Conservation (phyloP, 2,888 invertebrate genomes). For the Chaitophorus viminalis region DNA sequence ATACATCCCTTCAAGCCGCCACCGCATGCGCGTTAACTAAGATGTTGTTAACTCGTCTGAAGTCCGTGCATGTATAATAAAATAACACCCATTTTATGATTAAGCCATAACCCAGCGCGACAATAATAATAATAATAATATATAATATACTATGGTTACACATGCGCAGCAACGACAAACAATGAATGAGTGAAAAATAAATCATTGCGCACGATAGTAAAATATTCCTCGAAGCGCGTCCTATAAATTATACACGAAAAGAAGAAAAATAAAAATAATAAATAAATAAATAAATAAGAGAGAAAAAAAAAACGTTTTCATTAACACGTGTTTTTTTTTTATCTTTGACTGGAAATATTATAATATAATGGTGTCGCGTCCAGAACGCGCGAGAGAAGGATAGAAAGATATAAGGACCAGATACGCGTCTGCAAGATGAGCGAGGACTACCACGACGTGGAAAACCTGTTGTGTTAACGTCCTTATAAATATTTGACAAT, state of each 20-base stretch:
- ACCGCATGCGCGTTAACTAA: background rate
- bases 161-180: conserved; percentile 33
- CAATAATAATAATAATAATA: background rate
- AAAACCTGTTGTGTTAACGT: conserved; percentile 38
- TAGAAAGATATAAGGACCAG: background rate
- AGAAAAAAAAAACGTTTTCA: conserved; percentile 12
- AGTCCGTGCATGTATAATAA: background rate
- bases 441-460: background rate
- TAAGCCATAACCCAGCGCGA: conserved; percentile 21
- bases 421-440: background rate
- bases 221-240: conserved; percentile 35
- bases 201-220: conserved; percentile 21
- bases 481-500: conserved; percentile 30
- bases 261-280: too few species aligned
- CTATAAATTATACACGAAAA: conserved; percentile 43
- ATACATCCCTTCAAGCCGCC: too few species aligned
- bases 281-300: too few species aligned
- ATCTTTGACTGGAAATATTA: background rate
- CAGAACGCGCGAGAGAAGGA: background rate
- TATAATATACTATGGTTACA: background rate
- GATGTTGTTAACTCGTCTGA: background rate
- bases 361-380: background rate
- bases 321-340: conserved; percentile 30
- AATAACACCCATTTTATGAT: conserved; percentile 21
- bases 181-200: conserved; percentile 55